Percentiles rank a stretch among this genome's conserved stretches.
Conservation (phyloP, 2,888 invertebrate genomes). For the Hecatera dysodea region DNA sequence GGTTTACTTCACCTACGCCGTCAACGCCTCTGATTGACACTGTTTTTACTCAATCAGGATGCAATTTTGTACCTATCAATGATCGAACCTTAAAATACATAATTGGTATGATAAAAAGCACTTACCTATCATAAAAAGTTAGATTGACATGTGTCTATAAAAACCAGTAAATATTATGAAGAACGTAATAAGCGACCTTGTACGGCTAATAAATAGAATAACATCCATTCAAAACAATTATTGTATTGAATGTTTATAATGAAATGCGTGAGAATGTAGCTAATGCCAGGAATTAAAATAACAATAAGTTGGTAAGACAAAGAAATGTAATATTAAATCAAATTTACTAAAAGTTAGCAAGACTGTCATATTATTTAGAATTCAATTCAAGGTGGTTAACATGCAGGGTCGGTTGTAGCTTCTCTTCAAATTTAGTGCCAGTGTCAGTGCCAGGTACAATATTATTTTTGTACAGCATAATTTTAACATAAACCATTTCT, state of each 20-base stretch:
- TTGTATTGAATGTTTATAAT: slow-evolving; percentile 28
- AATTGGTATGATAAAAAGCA: background rate
- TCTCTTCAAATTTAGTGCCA: too few species aligned
- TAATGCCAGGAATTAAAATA: slow-evolving; percentile 3
- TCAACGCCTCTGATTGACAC: background rate
- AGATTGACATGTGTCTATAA: slow-evolving; percentile 26
- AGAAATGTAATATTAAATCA: too few species aligned
- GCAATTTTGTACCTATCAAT: background rate
- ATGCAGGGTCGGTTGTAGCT: too few species aligned
- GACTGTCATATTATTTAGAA: too few species aligned
- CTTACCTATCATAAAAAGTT: slow-evolving; percentile 33
- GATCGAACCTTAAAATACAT: background rate
- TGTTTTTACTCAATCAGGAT: slow-evolving; percentile 12
- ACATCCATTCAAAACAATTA: slow-evolving; percentile 34
- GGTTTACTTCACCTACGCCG: background rate
- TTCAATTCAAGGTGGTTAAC: background rate
- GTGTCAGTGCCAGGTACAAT: too few species aligned
- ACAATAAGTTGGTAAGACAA: slow-evolving; percentile 4
- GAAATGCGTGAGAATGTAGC: slow-evolving; percentile 37
- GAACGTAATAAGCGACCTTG: slow-evolving; percentile 42
- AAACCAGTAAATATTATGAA: slow-evolving; percentile 37
- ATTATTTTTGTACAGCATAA: background rate
- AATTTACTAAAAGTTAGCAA: background rate
- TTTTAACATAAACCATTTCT: background rate
- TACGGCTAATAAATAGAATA: slow-evolving; percentile 12